Conservation (phyloP, 2,113 vertebrate genomes). For the Rhipidura dahli region DNA sequence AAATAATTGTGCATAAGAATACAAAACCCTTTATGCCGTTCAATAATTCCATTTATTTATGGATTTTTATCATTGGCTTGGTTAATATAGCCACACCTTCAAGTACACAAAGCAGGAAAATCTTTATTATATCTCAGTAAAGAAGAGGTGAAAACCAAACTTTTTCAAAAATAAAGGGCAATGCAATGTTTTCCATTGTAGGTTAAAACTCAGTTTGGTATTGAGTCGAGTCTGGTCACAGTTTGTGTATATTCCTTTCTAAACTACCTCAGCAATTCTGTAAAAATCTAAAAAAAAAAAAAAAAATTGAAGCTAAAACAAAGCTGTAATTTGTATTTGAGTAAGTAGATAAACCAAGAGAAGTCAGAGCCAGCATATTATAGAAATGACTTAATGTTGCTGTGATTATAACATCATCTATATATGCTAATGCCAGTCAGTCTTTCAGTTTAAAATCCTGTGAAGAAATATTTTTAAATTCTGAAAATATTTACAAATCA, state of each 20-base stretch:
- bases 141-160: not conserved
- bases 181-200: not conserved
- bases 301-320: not conserved
- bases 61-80: not conserved
- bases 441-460: not conserved
- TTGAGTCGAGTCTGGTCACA: not conserved
- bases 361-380: not conserved
- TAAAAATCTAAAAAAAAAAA: not conserved
- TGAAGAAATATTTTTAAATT: not conserved
- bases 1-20: not conserved
- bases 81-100: not conserved
- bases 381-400: not conserved
- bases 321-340: not conserved
- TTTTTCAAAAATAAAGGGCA: not conserved
- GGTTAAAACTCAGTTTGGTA: not conserved
- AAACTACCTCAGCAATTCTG: not conserved
- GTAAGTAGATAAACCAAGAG: not conserved
- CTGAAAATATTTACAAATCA: not conserved
- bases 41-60: not conserved
- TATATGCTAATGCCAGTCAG: not conserved
- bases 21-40: not conserved
- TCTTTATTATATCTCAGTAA: not conserved
- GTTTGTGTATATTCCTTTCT: not conserved
- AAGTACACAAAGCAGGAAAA: not conserved
- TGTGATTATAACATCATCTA: accelerated